Percentiles rank a stretch among this genome's conserved stretches.
phyloP scores from a whole-genome alignment of 2,797 vertebrate species.

The Apodemus agrarius region DNA sequence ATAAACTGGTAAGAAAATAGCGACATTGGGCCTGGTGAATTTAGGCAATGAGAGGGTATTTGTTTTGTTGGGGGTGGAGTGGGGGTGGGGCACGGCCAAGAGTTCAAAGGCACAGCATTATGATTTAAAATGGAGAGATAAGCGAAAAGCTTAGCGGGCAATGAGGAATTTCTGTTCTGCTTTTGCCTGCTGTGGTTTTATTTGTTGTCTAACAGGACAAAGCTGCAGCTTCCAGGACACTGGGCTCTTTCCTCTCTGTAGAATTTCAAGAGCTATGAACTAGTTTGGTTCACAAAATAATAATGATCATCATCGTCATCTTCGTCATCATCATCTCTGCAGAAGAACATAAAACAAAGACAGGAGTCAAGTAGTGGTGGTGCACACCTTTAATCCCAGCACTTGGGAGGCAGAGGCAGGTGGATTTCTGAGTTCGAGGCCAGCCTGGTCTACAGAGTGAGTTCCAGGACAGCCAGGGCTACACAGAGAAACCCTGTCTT shows the following conservation, averaged over 20 bases:
- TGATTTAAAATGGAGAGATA: background rate
- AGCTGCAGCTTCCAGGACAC: background rate
- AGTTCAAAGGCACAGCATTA: background rate
- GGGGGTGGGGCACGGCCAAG: background rate
- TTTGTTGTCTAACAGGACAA: background rate
- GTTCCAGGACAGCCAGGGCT: too few relatives aligned
- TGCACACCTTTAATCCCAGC: too few relatives aligned
- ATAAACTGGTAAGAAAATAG: conserved; percentile 87
- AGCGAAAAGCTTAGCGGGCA: background rate
- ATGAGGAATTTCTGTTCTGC: background rate
- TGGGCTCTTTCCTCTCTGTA: background rate
- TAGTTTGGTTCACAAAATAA: background rate
- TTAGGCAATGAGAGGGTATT: conserved; percentile 4
- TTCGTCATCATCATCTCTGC: background rate
- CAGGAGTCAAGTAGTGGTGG: too few relatives aligned
- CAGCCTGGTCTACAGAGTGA: too few relatives aligned
- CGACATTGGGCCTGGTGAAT: conserved; percentile 72
- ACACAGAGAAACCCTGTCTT: too few relatives aligned
- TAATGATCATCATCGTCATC: too few relatives aligned
- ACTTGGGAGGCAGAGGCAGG: too few relatives aligned
- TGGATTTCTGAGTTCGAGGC: too few relatives aligned
- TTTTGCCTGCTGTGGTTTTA: background rate
- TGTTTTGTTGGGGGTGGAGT: background rate
- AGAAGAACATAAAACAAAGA: fast-evolving
- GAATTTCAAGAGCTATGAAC: background rate